Percentiles rank a stretch among this genome's conserved stretches.
These are phyloP conservation scores for Syngnathus rostellatus DNA, from an alignment of 2,797 vertebrate genomes.

Conservation along the genomic window DNA sequence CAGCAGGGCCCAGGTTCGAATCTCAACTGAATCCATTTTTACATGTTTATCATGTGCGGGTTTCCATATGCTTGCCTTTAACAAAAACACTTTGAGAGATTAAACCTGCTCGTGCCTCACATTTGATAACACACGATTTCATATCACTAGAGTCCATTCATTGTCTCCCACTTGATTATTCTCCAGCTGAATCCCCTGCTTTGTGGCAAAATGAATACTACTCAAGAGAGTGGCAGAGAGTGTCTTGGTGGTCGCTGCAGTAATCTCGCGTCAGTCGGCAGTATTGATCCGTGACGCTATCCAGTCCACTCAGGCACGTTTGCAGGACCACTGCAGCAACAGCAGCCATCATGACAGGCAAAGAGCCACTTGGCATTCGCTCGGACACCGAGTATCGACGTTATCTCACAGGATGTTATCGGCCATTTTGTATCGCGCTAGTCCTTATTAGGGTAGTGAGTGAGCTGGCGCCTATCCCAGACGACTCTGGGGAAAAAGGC, in stretches of 20 bases:
- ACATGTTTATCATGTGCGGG: too few relatives aligned
- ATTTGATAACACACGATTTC: neutral
- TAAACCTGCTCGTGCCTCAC: neutral
- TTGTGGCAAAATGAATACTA: constrained; percentile 1
- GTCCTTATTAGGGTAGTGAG: too few relatives aligned
- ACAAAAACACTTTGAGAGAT: neutral
- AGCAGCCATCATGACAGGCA: neutral
- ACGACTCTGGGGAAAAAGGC: neutral
- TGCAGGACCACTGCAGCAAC: neutral
- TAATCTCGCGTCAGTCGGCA: neutral
- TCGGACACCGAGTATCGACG: neutral
- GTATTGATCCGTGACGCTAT: neutral
- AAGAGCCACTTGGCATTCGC: neutral
- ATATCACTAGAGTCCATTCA: neutral
- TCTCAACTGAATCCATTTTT: neutral
- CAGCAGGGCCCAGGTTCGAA: neutral
- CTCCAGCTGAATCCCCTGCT: neutral
- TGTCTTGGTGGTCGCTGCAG: neutral
- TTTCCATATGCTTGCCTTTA: neutral
- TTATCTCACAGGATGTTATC: neutral
- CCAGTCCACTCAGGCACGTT: neutral
- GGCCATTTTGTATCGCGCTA: neutral
- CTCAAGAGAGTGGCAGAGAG: neutral
- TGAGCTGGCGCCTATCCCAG: neutral
- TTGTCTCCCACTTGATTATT: neutral